Evolutionary conservation across 1,140 invertebrate species (phyloP).

Genomic region (Zaprionus camerounensis): DNA sequence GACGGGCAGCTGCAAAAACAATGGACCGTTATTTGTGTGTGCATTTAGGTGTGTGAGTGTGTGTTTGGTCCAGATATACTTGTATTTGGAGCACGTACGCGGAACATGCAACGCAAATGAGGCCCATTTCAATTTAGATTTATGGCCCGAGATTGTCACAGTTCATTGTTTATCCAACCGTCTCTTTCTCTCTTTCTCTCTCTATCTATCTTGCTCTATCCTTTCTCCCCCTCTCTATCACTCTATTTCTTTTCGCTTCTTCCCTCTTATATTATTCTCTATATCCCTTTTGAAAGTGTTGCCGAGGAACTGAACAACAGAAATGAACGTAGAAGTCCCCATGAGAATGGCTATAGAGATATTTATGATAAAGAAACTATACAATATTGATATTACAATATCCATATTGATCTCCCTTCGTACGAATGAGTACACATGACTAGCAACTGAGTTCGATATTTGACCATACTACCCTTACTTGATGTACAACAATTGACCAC

Average conservation of each 20-base stretch:
- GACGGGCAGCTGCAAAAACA: conserved; percentile 47
- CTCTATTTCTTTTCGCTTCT: not conserved
- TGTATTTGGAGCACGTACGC: conserved; percentile 46
- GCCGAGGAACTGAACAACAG: no score
- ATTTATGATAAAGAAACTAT: no score
- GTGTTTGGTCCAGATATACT: conserved; percentile 26
- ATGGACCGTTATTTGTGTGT: conserved; percentile 31
- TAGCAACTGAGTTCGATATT: no score
- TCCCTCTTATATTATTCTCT: no score
- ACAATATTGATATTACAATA: no score
- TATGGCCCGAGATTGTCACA: conserved; percentile 56
- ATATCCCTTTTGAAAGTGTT: no score
- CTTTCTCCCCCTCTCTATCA: not conserved
- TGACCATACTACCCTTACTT: not conserved
- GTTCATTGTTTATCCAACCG: conserved; percentile 28
- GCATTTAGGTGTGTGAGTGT: not conserved
- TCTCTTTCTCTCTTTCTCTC: not conserved
- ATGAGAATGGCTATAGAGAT: no score
- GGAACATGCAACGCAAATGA: conserved; percentile 46
- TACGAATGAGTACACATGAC: no score
- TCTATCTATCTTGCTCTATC: no score
- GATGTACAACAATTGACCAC: not conserved
- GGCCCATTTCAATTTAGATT: conserved; percentile 73
- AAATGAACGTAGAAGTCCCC: no score
- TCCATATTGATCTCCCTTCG: no score